Evolutionary conservation across 2,113 vertebrate species (phyloP), one percentile per base, ranked within the genome.

Genomic region (Sinocyclocheilus rhinocerous): DNA sequence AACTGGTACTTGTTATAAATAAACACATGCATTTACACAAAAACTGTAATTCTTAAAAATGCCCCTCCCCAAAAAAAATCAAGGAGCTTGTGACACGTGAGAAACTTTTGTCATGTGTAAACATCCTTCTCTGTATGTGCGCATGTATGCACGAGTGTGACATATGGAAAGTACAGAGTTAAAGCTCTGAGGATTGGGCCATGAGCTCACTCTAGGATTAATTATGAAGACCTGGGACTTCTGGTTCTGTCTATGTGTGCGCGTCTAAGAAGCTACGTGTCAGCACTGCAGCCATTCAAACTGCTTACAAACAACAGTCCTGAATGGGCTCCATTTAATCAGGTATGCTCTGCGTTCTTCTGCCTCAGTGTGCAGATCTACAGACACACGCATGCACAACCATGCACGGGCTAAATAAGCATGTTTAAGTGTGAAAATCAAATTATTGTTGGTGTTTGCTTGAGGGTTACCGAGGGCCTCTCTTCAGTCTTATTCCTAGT

Each of bases 391-490:
- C 85, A 89, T 84, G 88, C 79, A 88, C 75, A 86, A 85, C 89
- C 85, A 82, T 86, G 87, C 86, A 88, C 67, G 63, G 87, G 84
- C 86, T 85, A 87, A 87, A 89, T 87, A 89, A 82, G 86, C 88
- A 87, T 87, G 84, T 86, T 90, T 86, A 86, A 90, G 90, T 92
- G 88, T 89, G 89, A 91, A 92, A 93, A 94, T 93, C 91, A 90
- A 93, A 92, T 89, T 86, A 89, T 92, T 93, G 90, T 92, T 84
- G 87, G 67, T 72, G 72, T 39, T 88, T 57, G 83, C 86, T 75
- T 86, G 72, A 81, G 89, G 89, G 89, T 83, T 86, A 90, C 90
- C 75, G 87, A 52, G 86, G 88, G 89, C 78, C 83, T 84, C 78
- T 90, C 90, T 92, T 89, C 75, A 91, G 84, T 76, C 89, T 76